These are phyloP conservation scores for Passerculus sandwichensis DNA, from an alignment of 2,797 vertebrate genomes.

Conservation along the genomic window DNA sequence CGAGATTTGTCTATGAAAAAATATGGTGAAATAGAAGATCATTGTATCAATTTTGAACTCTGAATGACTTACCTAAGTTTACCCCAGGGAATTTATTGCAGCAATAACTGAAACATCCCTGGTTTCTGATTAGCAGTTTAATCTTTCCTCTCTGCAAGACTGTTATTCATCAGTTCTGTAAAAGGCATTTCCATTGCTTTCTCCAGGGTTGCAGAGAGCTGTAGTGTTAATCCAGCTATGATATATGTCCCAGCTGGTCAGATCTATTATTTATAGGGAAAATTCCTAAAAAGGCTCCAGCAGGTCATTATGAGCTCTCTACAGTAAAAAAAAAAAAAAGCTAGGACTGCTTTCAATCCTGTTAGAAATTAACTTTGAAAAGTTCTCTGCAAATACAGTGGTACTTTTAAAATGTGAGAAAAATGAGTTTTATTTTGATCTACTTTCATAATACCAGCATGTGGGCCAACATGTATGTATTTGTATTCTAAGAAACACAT, in stretches of 20 bases:
- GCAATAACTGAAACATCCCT: not conserved
- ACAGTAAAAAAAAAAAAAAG: not conserved
- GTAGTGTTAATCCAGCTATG: slow-evolving; percentile 15
- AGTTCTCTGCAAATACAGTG: not conserved
- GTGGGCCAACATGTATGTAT: not conserved
- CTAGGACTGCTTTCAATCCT: not conserved
- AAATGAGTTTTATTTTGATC: not conserved
- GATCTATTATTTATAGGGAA: slow-evolving; percentile 21
- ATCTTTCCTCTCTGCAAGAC: not conserved
- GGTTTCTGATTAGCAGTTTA: not conserved
- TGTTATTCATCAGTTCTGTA: not conserved
- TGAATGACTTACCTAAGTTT: not conserved
- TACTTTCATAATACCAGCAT: not conserved
- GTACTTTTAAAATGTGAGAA: not conserved
- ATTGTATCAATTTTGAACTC: not conserved
- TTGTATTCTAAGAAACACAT: not conserved
- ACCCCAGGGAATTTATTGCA: not conserved
- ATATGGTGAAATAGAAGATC: not conserved
- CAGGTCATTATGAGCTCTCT: not conserved
- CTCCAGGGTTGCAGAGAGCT: not conserved
- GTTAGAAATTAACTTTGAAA: not conserved
- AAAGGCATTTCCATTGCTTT: slow-evolving; percentile 5
- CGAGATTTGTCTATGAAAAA: not conserved
- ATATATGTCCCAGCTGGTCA: slow-evolving; percentile 21
- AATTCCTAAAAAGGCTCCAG: slow-evolving; percentile 12